phyloP scores from a whole-genome alignment of 2,797 vertebrate species.

The Pampus argenteus region DNA sequence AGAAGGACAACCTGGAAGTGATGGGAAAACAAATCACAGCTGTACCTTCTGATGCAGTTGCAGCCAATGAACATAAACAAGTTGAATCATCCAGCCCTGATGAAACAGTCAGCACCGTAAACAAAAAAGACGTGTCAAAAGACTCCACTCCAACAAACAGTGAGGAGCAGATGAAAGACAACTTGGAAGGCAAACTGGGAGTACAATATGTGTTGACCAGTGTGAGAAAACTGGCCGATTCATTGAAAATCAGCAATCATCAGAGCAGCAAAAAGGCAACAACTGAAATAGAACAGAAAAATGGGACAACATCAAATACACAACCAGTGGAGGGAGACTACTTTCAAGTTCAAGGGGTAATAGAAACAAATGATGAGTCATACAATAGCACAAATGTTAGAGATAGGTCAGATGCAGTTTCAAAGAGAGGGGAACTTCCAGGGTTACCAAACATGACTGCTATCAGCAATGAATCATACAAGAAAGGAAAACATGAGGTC shows the following conservation, averaged over 20 bases:
- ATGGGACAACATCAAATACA: slow-evolving; percentile 19
- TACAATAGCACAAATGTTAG: slow-evolving; percentile 13
- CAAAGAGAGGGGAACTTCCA: slow-evolving; percentile 39
- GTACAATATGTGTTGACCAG: no score
- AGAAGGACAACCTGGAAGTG: slow-evolving; percentile 30
- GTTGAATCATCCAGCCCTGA: slow-evolving; percentile 20
- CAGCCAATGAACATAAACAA: slow-evolving; percentile 24
- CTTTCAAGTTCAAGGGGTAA: slow-evolving; percentile 75
- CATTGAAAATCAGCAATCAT: no score
- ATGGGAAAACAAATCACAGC: slow-evolving; percentile 26
- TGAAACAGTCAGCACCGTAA: slow-evolving; percentile 36
- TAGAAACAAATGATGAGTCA: slow-evolving; percentile 33
- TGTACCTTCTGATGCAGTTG: slow-evolving; percentile 11
- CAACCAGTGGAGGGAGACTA: slow-evolving; percentile 62
- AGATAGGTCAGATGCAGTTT: slow-evolving; percentile 25
- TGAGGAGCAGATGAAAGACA: slow-evolving; percentile 31
- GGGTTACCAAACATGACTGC: slow-evolving; percentile 37
- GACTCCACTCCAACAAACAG: slow-evolving; percentile 10
- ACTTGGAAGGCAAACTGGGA: slow-evolving; percentile 36
- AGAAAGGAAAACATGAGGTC: slow-evolving; percentile 37
- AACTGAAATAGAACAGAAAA: slow-evolving; percentile 20
- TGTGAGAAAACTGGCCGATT: no score
- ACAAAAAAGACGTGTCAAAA: slow-evolving; percentile 24
- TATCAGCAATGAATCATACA: slow-evolving; percentile 30
- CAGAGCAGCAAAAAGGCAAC: slow-evolving; percentile 23